phyloP scores from a whole-genome alignment of 2,888 invertebrate species.

The Agapetus fuscipes region DNA sequence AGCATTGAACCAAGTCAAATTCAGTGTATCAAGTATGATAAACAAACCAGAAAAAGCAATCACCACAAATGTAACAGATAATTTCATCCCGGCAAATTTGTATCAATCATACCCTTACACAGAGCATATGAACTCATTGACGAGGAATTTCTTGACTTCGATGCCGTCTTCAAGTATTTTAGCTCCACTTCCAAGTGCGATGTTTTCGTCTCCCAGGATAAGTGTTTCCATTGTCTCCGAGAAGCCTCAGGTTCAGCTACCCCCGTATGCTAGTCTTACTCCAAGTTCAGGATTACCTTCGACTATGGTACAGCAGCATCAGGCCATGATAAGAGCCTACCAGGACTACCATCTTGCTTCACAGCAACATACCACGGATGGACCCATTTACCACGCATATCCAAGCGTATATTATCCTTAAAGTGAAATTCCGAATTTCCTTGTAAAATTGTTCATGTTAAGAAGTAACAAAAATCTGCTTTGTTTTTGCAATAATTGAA shows the following conservation, averaged over 20 bases:
- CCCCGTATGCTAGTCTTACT: conserved; percentile 20
- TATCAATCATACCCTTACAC: conserved; percentile 26
- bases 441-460: too few species aligned
- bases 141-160: conserved; percentile 14
- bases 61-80: background rate
- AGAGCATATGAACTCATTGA: conserved; percentile 15
- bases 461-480: too few species aligned
- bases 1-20: background rate
- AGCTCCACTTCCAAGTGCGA: conserved; percentile 6
- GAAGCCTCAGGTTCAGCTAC: conserved; percentile 15
- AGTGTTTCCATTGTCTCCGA: conserved; percentile 16
- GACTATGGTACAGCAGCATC: conserved; percentile 17
- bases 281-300: conserved; percentile 7
- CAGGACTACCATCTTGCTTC: conserved; percentile 18
- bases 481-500: too few species aligned
- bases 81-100: conserved; percentile 5
- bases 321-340: conserved; percentile 20
- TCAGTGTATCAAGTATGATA: background rate
- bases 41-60: too few species aligned
- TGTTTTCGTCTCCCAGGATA: conserved; percentile 13
- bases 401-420: conserved; percentile 15
- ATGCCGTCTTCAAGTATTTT: conserved; percentile 9
- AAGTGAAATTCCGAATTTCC: too few species aligned
- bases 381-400: conserved; percentile 13
- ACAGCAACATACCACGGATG: conserved; percentile 14